Percentiles rank a stretch among this genome's conserved stretches.
These are phyloP conservation scores for Enchytraeus crypticus DNA, from an alignment of 2,888 invertebrate species.

Conservation along the genomic window DNA sequence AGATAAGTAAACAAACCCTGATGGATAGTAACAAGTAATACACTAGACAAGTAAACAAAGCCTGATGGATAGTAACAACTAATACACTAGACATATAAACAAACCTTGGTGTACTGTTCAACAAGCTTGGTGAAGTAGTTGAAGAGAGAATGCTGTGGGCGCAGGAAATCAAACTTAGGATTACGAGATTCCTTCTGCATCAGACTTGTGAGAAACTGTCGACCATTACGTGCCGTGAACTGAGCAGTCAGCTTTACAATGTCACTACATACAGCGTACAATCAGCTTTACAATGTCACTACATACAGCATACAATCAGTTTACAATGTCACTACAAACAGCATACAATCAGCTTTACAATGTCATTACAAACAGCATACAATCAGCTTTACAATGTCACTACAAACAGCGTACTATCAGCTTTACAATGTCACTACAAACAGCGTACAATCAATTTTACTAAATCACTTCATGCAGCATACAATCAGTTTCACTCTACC, in stretches of 20 bases:
- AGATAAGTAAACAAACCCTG: too few species aligned
- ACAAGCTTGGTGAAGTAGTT: conserved; percentile 94
- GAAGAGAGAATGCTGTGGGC: conserved; percentile 95
- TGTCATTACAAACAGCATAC: too few species aligned
- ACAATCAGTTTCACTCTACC: too few species aligned
- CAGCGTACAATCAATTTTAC: conserved; percentile 94
- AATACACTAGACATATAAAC: too few species aligned
- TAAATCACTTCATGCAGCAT: too few species aligned
- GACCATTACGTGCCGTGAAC: conserved; percentile 95
- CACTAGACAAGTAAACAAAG: too few species aligned
- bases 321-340: too few species aligned
- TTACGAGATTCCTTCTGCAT: conserved; percentile 98
- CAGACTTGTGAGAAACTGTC: conserved; percentile 91
- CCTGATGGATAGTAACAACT: too few species aligned
- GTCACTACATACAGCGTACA: conserved; percentile 75
- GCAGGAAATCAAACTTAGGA: conserved; percentile 94
- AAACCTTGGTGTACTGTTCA: conserved; percentile 92
- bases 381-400: conserved; percentile 92
- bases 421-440: conserved; percentile 84
- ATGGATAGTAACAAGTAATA: too few species aligned
- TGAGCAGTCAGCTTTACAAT: conserved; percentile 96
- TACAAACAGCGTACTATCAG: conserved; percentile 79
- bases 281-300: conserved; percentile 94
- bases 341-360: too few species aligned
- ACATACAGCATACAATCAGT: conserved; percentile 74